phyloP scores from a whole-genome alignment of 2,113 vertebrate genomes.

The Leucosticte australis region DNA sequence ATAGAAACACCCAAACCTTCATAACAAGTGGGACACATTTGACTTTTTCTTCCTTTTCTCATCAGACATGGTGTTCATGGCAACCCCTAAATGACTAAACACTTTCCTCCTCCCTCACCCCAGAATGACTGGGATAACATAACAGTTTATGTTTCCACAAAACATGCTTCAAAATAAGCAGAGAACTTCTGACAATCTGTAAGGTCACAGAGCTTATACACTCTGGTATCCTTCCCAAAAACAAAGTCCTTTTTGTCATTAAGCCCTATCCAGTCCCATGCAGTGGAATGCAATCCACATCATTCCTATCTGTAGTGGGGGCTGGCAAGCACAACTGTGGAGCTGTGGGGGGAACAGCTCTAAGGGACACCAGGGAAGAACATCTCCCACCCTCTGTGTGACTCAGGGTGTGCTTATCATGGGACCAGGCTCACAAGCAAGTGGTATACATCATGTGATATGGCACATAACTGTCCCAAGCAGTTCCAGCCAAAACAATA shows the following conservation, averaged over 20 bases:
- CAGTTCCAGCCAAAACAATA: neutral
- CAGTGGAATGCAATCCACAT: neutral
- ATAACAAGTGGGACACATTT: neutral
- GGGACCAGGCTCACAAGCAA: neutral
- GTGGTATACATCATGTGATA: neutral
- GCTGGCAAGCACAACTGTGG: neutral
- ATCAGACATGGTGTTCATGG: neutral
- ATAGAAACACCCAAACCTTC: neutral
- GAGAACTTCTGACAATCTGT: neutral
- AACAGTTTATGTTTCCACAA: neutral
- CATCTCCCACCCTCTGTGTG: neutral
- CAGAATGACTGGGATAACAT: neutral
- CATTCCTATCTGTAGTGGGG: neutral
- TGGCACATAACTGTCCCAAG: fast-evolving
- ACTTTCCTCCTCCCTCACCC: neutral
- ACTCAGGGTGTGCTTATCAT: neutral
- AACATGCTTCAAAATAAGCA: neutral
- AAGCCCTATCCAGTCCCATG: neutral
- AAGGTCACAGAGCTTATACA: neutral
- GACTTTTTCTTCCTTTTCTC: neutral
- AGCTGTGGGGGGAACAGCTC: neutral
- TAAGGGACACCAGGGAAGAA: neutral
- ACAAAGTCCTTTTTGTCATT: neutral
- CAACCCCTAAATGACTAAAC: neutral
- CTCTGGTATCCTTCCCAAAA: neutral